Evolutionary conservation across 2,113 vertebrate genomes (phyloP).

Genomic region (Anoura caudifer): DNA sequence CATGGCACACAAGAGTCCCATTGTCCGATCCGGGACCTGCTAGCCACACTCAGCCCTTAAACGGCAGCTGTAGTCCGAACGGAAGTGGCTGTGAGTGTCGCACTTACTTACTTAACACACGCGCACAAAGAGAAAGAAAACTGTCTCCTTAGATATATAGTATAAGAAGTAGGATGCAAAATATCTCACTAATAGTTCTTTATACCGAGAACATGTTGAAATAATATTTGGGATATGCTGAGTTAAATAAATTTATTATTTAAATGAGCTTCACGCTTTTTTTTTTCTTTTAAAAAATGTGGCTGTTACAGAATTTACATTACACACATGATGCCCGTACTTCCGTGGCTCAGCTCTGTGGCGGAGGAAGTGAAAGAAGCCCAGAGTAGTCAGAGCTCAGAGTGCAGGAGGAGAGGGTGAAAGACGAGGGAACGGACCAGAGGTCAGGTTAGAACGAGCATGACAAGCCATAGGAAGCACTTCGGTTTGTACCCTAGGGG

Average conservation of each 20-base stretch:
- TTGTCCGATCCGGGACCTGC: background rate
- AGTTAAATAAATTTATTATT: background rate
- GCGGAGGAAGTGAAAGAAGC: background rate
- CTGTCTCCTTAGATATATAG: background rate
- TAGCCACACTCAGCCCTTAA: background rate
- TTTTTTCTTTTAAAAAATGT: background rate
- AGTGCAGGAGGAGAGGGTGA: background rate
- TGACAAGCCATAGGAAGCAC: background rate
- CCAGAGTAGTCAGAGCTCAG: background rate
- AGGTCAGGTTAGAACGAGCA: no score
- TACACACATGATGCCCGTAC: background rate
- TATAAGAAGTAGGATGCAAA: background rate
- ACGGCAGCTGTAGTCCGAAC: background rate
- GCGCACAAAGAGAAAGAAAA: background rate
- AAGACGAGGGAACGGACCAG: background rate
- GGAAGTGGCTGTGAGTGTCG: background rate
- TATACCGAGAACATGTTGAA: background rate
- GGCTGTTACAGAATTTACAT: background rate
- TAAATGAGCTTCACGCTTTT: background rate
- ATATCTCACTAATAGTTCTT: background rate
- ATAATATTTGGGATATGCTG: background rate
- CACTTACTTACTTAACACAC: background rate
- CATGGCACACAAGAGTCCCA: background rate
- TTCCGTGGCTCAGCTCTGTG: background rate
- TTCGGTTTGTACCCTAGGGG: background rate